A percentile compares a stretch with the other conserved stretches of the same genome.
These are phyloP conservation scores for Parazoanthus darwini DNA, from an alignment of 92 coral and sea anemone species.

Conservation along the genomic window DNA sequence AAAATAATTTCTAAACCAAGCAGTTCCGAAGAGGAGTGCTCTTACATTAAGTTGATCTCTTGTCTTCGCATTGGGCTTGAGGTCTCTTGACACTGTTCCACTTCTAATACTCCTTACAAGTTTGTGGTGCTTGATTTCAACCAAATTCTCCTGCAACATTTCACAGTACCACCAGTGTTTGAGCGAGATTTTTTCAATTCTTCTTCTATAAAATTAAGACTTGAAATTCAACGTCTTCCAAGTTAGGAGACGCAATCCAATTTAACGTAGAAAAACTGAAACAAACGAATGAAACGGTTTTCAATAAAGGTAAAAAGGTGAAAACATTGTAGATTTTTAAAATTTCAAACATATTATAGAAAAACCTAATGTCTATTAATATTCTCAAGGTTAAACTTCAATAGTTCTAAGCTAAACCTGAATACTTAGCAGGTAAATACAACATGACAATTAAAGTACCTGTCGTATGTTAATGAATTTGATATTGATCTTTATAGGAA, in stretches of 20 bases:
- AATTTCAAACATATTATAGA: background rate
- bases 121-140: slow-evolving; percentile 95
- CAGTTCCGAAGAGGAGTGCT: background rate
- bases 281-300: no score
- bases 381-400: slow-evolving; percentile 17
- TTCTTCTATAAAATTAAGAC: background rate
- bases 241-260: no score
- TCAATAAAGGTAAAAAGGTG: background rate
- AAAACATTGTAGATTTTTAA: no score
- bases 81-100: slow-evolving; percentile 95
- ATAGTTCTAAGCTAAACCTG: background rate
- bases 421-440: background rate
- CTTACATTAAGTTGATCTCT: slow-evolving; percentile 95
- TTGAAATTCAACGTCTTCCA: background rate
- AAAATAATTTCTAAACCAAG: background rate
- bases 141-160: slow-evolving; percentile 84
- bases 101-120: slow-evolving; percentile 93
- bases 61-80: slow-evolving; percentile 95
- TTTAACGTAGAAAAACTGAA: no score
- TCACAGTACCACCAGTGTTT: background rate
- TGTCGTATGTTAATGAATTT: background rate
- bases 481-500: background rate
- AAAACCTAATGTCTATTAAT: background rate
- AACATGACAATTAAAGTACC: slow-evolving; percentile 1
- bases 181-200: background rate